Evolutionary conservation across 2,113 vertebrate genomes (phyloP).

Genomic region (Tupaia chinensis): DNA sequence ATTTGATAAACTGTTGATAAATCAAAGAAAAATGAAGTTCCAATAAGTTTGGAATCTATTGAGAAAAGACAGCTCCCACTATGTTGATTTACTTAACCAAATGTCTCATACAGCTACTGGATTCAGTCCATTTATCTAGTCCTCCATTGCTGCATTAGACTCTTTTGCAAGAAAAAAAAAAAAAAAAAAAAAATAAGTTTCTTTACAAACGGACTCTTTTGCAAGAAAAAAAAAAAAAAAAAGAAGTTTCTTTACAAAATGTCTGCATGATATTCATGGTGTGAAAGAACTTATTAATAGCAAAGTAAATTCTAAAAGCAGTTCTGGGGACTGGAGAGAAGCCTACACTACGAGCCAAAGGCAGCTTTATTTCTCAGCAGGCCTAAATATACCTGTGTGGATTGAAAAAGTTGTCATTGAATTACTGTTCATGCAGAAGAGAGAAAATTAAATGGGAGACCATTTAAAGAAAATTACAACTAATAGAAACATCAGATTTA

Average conservation of each 20-base stretch:
- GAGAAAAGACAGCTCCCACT: not conserved
- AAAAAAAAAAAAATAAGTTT: not conserved
- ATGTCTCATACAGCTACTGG: not conserved
- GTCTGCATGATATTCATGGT: conserved; percentile 34
- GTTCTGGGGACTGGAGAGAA: not conserved
- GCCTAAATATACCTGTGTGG: conserved; percentile 51
- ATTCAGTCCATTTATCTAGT: conserved; percentile 48
- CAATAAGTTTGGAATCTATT: not conserved
- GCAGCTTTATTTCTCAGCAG: conserved; percentile 44
- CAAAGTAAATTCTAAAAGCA: conserved; percentile 57
- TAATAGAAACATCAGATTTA: conserved; percentile 72
- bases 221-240: not conserved
- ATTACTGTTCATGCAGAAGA: conserved; percentile 71
- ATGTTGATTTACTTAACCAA: conserved; percentile 42
- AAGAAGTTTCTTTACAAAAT: no score
- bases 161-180: not conserved
- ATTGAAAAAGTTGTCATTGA: conserved; percentile 58
- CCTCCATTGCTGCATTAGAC: not conserved
- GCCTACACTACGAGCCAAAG: not conserved
- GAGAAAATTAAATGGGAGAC: conserved; percentile 65
- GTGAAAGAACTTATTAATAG: conserved; percentile 65
- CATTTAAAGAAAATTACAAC: conserved; percentile 71
- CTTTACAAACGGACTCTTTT: not conserved
- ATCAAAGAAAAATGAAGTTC: conserved; percentile 31
- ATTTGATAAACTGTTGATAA: not conserved